Evolutionary conservation across 2,797 vertebrate species (phyloP), one percentile per base, ranked within the genome.

Genomic region (Centroberyx gerrardi): DNA sequence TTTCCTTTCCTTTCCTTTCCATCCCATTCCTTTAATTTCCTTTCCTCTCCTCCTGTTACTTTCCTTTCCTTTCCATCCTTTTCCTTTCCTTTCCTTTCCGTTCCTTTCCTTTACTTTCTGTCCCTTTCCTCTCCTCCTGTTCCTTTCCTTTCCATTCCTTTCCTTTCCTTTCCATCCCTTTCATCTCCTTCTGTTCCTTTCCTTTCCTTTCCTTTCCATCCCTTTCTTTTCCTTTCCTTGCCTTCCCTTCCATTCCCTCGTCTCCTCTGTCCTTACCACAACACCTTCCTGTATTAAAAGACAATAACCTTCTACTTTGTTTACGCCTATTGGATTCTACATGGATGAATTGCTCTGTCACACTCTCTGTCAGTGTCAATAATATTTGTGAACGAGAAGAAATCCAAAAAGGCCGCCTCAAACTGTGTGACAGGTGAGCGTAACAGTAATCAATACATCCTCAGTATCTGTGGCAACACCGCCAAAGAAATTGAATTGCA

Each of bases 341-440:
- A 44, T 3, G 12, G 42, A 44, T 33, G 8, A n/a, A 60, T 63
- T 3, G 13, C 42, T 55, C 52, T 46, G 5, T 46, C 54, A 54
- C 8, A 60, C 15, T 82, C 17, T 82, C 60, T 36, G 44, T 64
- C 79, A 69, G 48, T 4, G 42, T 64, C 51, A 61, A 48, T 69
- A 44, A 49, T 22, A 72, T 78, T 49, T 59, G 14, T 72, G 22
- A 18, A 18, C 18, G 5, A 10, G 52, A 4, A 42, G 22, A 55
- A 64, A 84, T 68, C 29, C 5, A 13, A 40, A 56, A 73, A 76
- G 52, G 10, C 0, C 6, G 8, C 40, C 59, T 53, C 22, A n/a
- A 79, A 44, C 52, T 72, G 46, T 49, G 40, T 29, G 53, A 28
- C 49, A 29, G 29, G 0, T 0, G 22, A 62, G 63, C 74, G 66